Evolutionary conservation across 2,888 invertebrate species (phyloP), one percentile per base, ranked within the genome.

Genomic region (Mythimna ferrago): DNA sequence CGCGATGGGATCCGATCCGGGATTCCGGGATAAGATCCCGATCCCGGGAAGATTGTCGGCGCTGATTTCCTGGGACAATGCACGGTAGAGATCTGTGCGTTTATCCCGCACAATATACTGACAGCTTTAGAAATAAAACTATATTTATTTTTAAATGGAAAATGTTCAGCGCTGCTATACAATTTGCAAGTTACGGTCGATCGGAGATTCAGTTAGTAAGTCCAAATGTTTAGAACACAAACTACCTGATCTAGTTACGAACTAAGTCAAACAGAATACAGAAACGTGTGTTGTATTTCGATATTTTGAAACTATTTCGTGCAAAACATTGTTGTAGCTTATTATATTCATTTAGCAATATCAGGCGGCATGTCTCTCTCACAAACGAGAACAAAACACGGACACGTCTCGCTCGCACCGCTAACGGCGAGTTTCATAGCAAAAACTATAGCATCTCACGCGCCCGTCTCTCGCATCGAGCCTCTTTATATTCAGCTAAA

Each of bases 1-100:
- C 88, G 87, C 88, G 88, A 88, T 89, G 87, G 90, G 89, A 89
- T 90, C 89, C 90, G 91, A 90, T 92, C 91, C 90, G 89, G 88
- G 85, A 81, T 82, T 87, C 87, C 87, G 88, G 92, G 89, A 92
- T 92, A 92, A 94, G 90, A 93, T 90, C 86, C 89, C 89, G 88
- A 90, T 91, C 89, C 89, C 89, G 86, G 88, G 78, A 88, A 92
- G 94, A 94, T 94, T 92, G 92, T 92, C 90, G 90, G 87, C 90
- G 87, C 90, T 93, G 93, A 94, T 94, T 94, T 92, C 89, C 90
- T 90, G 89, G 89, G 90, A 92, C 92, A 93, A 92, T 91, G 87
- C 90, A 89, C 90, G 88, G 87, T 87, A 86, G 89, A 76, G 72
- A 77, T 90, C 87, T 86, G 87, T 82, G 81, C 90, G 90, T 90